These are phyloP conservation scores for Calosoma granatense DNA, from an alignment of 1,140 invertebrate species.

Conservation along the genomic window DNA sequence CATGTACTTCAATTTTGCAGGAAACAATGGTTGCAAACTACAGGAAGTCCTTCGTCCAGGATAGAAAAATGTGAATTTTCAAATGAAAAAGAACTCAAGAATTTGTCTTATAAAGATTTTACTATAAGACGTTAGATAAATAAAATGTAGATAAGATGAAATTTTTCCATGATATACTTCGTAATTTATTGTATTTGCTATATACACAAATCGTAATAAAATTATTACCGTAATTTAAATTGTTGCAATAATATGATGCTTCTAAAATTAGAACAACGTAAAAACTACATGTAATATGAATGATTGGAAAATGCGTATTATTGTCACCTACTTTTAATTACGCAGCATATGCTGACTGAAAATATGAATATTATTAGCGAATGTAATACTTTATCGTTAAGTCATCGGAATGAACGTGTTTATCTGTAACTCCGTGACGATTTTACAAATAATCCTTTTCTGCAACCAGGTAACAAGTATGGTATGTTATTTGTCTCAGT, in stretches of 20 bases:
- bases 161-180: not conserved
- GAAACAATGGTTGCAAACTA: constrained; percentile 57
- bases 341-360: not conserved
- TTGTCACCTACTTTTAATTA: not conserved
- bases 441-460: too few species aligned
- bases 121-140: constrained; percentile 28
- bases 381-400: too few species aligned
- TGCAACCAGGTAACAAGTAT: too few species aligned
- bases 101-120: constrained; percentile 35
- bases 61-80: constrained; percentile 57
- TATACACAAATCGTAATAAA: too few species aligned
- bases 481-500: too few species aligned
- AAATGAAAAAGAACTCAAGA: constrained; percentile 44
- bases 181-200: not conserved
- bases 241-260: not conserved
- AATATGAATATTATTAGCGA: too few species aligned
- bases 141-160: constrained; percentile 6
- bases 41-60: constrained; percentile 54
- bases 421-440: too few species aligned
- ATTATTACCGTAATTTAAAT: not conserved
- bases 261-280: too few species aligned
- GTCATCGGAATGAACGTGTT: too few species aligned
- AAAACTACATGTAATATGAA: too few species aligned
- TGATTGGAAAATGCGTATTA: not conserved
- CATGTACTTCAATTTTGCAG: constrained; percentile 34